These are phyloP conservation scores for Pachypeltis micranthus DNA, from an alignment of 1,140 invertebrate species.

Conservation along the genomic window DNA sequence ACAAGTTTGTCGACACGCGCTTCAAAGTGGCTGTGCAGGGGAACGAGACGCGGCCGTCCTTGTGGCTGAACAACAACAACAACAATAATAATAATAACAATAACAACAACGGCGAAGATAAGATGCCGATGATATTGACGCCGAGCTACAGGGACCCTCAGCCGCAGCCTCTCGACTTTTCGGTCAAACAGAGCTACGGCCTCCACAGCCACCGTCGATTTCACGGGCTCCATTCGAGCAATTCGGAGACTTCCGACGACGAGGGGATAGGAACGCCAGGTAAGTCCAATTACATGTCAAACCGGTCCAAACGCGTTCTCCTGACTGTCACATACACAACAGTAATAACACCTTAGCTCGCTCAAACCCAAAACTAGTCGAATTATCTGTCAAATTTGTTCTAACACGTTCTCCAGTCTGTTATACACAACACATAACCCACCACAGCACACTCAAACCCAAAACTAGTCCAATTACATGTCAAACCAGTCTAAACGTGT, in stretches of 20 bases:
- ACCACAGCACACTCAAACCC: too few relatives aligned
- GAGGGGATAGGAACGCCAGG: slow-evolving; percentile 23
- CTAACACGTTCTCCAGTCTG: too few relatives aligned
- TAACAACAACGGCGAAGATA: slow-evolving; percentile 26
- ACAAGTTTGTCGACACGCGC: background rate
- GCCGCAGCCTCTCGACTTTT: slow-evolving; percentile 27
- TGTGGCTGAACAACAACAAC: slow-evolving; percentile 28
- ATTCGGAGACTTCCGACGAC: slow-evolving; percentile 25
- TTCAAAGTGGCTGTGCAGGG: slow-evolving; percentile 7
- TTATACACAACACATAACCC: too few relatives aligned
- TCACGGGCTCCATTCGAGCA: slow-evolving; percentile 24
- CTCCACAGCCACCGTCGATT: slow-evolving; percentile 12
- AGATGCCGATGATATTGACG: slow-evolving; percentile 24
- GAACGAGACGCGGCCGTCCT: slow-evolving; percentile 20
- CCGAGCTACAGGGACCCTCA: slow-evolving; percentile 21
- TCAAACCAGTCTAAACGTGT: too few relatives aligned
- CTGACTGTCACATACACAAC: background rate
- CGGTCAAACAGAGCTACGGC: slow-evolving; percentile 23
- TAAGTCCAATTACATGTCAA: slow-evolving; percentile 11
- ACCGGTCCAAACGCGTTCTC: background rate
- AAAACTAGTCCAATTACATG: too few relatives aligned
- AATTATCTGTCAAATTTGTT: too few relatives aligned
- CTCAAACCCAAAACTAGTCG: too few relatives aligned
- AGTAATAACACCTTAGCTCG: too few relatives aligned
- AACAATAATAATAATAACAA: slow-evolving; percentile 29